These are phyloP conservation scores for Oconnorella tubifera DNA, from an alignment of 2,888 invertebrate genomes.

Conservation along the genomic window DNA sequence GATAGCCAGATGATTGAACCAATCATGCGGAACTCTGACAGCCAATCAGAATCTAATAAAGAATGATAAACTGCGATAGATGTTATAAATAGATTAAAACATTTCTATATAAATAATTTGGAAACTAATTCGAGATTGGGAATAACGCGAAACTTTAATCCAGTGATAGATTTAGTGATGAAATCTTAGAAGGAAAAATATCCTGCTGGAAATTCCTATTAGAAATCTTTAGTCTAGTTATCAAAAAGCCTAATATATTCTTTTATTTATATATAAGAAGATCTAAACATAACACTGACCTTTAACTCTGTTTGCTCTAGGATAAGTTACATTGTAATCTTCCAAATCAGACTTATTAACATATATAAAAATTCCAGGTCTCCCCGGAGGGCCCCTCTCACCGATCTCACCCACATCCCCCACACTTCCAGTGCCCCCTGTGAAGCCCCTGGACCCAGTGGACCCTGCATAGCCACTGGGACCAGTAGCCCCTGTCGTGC, in stretches of 20 bases:
- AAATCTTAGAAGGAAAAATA: too few species aligned
- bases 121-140: too few species aligned
- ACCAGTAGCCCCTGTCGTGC: slow-evolving; percentile 5
- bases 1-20: slow-evolving; percentile 22
- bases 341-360: slow-evolving; percentile 10
- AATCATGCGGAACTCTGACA: slow-evolving; percentile 9
- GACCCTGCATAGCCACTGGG: background rate
- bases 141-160: too few species aligned
- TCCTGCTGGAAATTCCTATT: too few species aligned
- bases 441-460: slow-evolving; percentile 2
- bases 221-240: too few species aligned
- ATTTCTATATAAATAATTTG: too few species aligned
- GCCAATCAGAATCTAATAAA: too few species aligned
- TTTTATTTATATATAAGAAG: too few species aligned
- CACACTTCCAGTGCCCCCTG: background rate
- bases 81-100: too few species aligned
- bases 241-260: too few species aligned
- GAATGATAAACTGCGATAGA: too few species aligned
- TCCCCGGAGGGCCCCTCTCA: background rate
- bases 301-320: background rate
- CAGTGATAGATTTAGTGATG: too few species aligned
- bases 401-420: slow-evolving; percentile 2
- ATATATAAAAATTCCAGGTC: slow-evolving; percentile 12
- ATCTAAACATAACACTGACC: background rate
- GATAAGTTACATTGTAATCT: background rate